Percentiles rank a stretch among this genome's conserved stretches.
These are phyloP conservation scores for Synaphobranchus kaupii DNA, from an alignment of 2,797 vertebrate species.

Conservation along the genomic window DNA sequence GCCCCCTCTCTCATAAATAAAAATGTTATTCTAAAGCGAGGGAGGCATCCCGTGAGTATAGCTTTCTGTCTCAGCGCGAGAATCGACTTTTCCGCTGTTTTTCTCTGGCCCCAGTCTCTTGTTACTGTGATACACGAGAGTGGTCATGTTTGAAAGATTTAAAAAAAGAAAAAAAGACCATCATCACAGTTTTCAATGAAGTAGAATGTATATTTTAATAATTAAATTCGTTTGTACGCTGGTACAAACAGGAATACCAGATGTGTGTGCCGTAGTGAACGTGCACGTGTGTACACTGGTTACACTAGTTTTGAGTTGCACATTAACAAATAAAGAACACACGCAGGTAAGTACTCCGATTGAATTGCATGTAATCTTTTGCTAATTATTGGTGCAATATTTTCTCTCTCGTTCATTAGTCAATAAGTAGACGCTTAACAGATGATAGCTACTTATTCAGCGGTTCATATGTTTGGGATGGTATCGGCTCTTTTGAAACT, in stretches of 20 bases:
- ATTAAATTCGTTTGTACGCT: conserved; percentile 39
- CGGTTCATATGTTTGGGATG: neutral
- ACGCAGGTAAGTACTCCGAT: neutral
- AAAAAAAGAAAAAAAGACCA: conserved; percentile 43
- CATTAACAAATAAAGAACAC: neutral
- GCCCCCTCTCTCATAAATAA: too few species aligned
- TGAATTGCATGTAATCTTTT: neutral
- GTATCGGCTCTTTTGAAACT: neutral
- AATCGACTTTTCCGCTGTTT: conserved; percentile 48
- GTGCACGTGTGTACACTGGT: neutral
- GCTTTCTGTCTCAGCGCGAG: conserved; percentile 31
- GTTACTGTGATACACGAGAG: conserved; percentile 62
- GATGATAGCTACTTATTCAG: neutral
- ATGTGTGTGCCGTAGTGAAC: conserved; percentile 42
- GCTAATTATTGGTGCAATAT: conserved; percentile 15
- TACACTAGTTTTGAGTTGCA: neutral
- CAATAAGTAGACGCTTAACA: neutral
- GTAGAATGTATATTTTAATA: conserved; percentile 27
- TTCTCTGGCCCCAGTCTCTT: conserved; percentile 38
- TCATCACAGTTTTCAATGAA: conserved; percentile 31
- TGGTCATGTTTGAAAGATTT: conserved; percentile 66
- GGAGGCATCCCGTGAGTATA: conserved; percentile 46
- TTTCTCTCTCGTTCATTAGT: neutral
- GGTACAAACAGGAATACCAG: conserved; percentile 65
- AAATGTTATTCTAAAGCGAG: neutral